Base-by-base conservation (phyloP, 2,113 vertebrate genomes). In the Dryoscopus gambensis region DNA sequence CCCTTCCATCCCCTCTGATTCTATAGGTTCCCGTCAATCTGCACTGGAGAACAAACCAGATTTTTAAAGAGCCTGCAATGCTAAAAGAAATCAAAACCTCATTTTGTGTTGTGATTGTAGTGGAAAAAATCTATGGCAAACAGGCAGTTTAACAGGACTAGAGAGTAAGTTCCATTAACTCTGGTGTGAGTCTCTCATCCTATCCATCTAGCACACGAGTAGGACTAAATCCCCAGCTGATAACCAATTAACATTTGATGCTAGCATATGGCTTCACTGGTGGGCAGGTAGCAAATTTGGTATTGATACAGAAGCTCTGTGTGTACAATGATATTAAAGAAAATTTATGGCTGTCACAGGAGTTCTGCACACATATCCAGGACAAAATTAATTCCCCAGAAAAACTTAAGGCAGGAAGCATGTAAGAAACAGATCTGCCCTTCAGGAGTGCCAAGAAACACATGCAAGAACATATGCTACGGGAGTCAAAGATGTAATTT, bases 381-480 rank as follows among this genome's bases (percentile, higher is more conserved):
- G 73, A 87, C 86, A 93, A 89, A 96, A 92, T 53, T 81, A 39
- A 90, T 74, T 88, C 35, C 76, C 31, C 65, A 68, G 37, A 71
- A 95, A 96, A 96, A 94, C 89, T 15, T 65, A 81, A 84, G 73
- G 80, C 82, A 90, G 80, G 28, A 84, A 94, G 83, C 49, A 64
- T 74, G 35, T 82, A 88, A 94, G 93, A 86, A 96, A 96, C 86
- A 96, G 88, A 96, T 96, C 84, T 95, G 88, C 90, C 85, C 88
- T 96, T 97, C 96, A 87, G 90, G 73, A 92, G 88, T 92, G 95
- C 85, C 92, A 96, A 84, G 76, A 92, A 96, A 92, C 80, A 95
- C 88, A 87, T 56, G 46, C 50, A 96, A 90, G 83, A 97, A 92
- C 88, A 96, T 95, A 95, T 90, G 90, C 62, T 93, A 78, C 5